Evolutionary conservation across 2,888 invertebrate species (phyloP), one percentile per base, ranked within the genome.

Genomic region (Prosopocoilus inquinatus): DNA sequence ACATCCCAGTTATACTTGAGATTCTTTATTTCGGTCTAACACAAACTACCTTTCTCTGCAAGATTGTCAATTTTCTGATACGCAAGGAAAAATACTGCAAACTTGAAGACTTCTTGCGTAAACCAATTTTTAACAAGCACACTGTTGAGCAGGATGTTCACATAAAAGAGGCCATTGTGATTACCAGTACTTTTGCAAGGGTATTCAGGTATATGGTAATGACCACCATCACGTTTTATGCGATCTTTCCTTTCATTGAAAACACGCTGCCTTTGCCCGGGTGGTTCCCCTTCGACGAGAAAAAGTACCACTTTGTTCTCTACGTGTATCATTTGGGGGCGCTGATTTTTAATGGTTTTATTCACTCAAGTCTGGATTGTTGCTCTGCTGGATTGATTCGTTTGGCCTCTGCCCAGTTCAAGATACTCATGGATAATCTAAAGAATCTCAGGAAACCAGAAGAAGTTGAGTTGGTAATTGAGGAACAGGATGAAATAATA

Each of bases 351-450:
- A 64, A 61, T 35, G 65, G 63, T 7, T 64, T 62, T 38, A 55
- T 44, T 33, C 64, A 66, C 45, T 61, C 64, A 4, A 62, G 57
- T 28, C 51, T 66, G 32, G 67, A 67, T 51, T 55, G 57, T 46
- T 55, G 65, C 11, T 53, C 54, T 5, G 58, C 56, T 9, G 55
- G 55, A 20, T 43, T 65, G 33, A 65, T 67, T 13, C 60, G 54
- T 39, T 57, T 65, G 16, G 63, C 64, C 13, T 55, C 63, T 28
- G 62, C 61, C 2, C 62, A 66, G 39, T 62, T 65, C 38, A 59
- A 63, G 45, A 56, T 66, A 12, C 53, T 67, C 15, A 66, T 62
- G 44, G 62, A 64, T 39, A 66, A 64, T 55, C 49, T 67, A 11
- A 48, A 45, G 11, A 60, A 57, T 41, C 47, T 63, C n/a, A 43